These are phyloP conservation scores for Morpho deidamia DNA, from an alignment of 2,888 invertebrate species.

Conservation along the genomic window DNA sequence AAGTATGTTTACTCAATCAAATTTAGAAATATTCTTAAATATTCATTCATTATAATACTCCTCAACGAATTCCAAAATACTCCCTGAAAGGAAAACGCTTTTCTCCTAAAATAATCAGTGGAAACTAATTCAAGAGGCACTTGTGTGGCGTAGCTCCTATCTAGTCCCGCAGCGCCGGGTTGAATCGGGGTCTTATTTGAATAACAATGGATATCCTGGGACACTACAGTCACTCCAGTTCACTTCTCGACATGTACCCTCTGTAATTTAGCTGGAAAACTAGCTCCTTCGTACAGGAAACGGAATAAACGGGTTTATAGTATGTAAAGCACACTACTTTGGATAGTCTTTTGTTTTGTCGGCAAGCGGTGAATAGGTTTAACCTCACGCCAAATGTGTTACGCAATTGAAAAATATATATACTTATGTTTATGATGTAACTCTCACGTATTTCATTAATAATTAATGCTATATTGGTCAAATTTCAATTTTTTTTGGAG, in stretches of 20 bases:
- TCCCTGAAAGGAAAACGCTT: constrained; percentile 13
- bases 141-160: constrained; percentile 27
- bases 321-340: not conserved
- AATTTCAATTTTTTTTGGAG: too few relatives aligned
- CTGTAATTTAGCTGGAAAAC: constrained; percentile 17
- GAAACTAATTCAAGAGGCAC: constrained; percentile 26
- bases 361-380: too few relatives aligned
- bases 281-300: constrained; percentile 5
- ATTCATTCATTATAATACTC: not conserved
- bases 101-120: constrained; percentile 20
- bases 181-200: constrained; percentile 67
- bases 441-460: too few relatives aligned
- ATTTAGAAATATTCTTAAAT: too few relatives aligned
- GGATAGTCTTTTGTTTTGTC: too few relatives aligned
- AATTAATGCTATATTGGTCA: too few relatives aligned
- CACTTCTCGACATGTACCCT: constrained; percentile 36
- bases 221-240: constrained; percentile 33
- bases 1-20: not conserved
- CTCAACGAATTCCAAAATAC: constrained; percentile 3
- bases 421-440: too few relatives aligned
- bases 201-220: constrained; percentile 62
- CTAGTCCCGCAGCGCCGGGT: constrained; percentile 40
- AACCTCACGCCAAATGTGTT: too few relatives aligned
- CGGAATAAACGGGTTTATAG: constrained; percentile 5
- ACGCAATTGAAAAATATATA: too few relatives aligned